These are phyloP conservation scores for Pogonomyrmex californicus DNA, from an alignment of 1,140 invertebrate species.

Conservation along the genomic window DNA sequence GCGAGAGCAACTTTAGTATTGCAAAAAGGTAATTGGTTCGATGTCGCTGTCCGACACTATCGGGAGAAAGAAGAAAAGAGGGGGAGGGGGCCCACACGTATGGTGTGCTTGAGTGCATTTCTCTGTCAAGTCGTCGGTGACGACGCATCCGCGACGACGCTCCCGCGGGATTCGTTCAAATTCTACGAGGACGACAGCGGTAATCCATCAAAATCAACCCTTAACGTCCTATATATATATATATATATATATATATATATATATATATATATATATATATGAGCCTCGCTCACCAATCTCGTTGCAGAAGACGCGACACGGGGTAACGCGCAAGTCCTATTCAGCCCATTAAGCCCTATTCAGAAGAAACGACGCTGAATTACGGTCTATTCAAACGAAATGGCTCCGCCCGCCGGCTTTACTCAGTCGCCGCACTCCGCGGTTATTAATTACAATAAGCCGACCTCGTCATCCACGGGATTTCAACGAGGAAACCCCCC, in stretches of 20 bases:
- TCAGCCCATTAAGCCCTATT: conserved; percentile 83
- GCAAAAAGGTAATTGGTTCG: conserved; percentile 34
- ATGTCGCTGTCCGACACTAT: conserved; percentile 1
- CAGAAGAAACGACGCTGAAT: conserved; percentile 82
- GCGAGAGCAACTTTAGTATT: conserved; percentile 26
- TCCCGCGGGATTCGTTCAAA: conserved; percentile 66
- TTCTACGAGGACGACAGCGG: conserved; percentile 64
- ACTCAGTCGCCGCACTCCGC: conserved; percentile 52
- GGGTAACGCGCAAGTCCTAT: conserved; percentile 70
- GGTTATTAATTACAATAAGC: conserved; percentile 83
- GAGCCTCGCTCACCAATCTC: conserved; percentile 35
- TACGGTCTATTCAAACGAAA: conserved; percentile 81
- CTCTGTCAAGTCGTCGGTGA: conserved; percentile 62
- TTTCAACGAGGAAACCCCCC: conserved; percentile 6
- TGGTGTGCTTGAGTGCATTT: conserved; percentile 66
- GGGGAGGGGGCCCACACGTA: not conserved
- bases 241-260: not conserved
- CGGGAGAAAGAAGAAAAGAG: not conserved
- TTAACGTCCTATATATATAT: conserved; percentile 29
- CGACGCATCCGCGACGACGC: conserved; percentile 26
- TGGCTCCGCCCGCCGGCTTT: conserved; percentile 71
- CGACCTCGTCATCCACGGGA: conserved; percentile 55
- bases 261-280: not conserved
- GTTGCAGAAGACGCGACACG: conserved; percentile 60
- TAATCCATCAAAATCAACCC: conserved; percentile 82